Conservation (phyloP, 2,888 invertebrate genomes). For the Malthinus seriepunctatus region DNA sequence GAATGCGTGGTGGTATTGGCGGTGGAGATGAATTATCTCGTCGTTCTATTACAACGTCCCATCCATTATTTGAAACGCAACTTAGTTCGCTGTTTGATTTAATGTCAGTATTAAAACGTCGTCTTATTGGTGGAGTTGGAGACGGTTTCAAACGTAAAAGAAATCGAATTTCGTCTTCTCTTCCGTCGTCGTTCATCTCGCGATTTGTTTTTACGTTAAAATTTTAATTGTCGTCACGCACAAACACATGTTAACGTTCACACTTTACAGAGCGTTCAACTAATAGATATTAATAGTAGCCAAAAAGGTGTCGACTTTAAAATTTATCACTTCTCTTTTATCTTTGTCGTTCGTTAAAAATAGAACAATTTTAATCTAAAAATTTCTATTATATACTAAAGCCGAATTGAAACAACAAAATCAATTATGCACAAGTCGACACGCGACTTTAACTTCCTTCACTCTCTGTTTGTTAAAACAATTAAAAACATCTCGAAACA, state of each 20-base stretch:
- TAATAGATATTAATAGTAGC: background rate
- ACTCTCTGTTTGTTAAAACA: background rate
- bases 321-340: background rate
- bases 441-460: too few species aligned
- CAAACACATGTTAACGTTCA: background rate
- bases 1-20: constrained; percentile 37
- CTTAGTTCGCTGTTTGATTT: constrained; percentile 30
- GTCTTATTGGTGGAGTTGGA: constrained; percentile 47
- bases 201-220: background rate
- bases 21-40: constrained; percentile 13
- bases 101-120: constrained; percentile 36
- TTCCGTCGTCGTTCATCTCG: constrained; percentile 24
- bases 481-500: constrained; percentile 4
- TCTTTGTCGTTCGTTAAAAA: background rate
- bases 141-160: constrained; percentile 49
- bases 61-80: constrained; percentile 34
- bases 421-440: too few species aligned
- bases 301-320: background rate
- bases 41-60: constrained; percentile 51
- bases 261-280: background rate
- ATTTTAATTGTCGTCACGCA: too few species aligned
- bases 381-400: too few species aligned
- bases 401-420: too few species aligned
- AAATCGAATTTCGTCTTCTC: constrained; percentile 52
- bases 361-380: too few species aligned